Evolutionary conservation across 2,113 vertebrate genomes (phyloP), one percentile per base, ranked within the genome.

Genomic region (Dasyprocta punctata): DNA sequence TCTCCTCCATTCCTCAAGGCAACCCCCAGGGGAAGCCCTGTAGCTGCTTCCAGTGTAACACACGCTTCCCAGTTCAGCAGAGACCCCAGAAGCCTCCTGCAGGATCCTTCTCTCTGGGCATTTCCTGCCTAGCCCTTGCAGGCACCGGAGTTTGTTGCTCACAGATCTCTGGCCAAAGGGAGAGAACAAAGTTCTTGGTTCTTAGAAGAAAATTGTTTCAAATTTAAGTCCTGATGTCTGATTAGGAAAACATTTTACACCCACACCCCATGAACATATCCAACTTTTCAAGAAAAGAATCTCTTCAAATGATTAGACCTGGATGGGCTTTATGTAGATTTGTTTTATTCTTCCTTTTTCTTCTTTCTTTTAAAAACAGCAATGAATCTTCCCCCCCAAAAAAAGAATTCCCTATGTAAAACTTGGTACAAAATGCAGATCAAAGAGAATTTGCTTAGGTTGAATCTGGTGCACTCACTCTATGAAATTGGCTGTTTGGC

Each of bases 391-490:
- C n/a, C n/a, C n/a, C n/a, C n/a, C n/a, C n/a, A n/a, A n/a, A n/a
- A n/a, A n/a, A 92, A 78, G 47, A 92, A 41, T 60, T 54, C 58
- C 3, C 95, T 96, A 78, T 69, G 38, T 38, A 92, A 96, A 94
- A 73, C 28, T 30, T 63, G 54, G 36, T 63, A 49, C 84, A 81
- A 75, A 58, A 63, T 92, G 38, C 33, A 93, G 44, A 90, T 96
- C 67, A 92, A 89, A 93, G 87, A 0, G 4, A 67, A 19, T 80
- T 82, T 81, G 73, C 44, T 86, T 63, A 94, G 7, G 30, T n/a
- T 56, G 80, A 58, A 58, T 85, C 58, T 86, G 49, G 30, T 47
- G 28, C 54, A 54, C 58, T 78, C 17, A 65, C 9, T 19, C 36
- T 90, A 69, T 33, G 56, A 89, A 26, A 36, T 0, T 81, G 80